These are phyloP conservation scores for Melanophora roralis DNA, from an alignment of 2,888 invertebrate genomes.

Conservation along the genomic window DNA sequence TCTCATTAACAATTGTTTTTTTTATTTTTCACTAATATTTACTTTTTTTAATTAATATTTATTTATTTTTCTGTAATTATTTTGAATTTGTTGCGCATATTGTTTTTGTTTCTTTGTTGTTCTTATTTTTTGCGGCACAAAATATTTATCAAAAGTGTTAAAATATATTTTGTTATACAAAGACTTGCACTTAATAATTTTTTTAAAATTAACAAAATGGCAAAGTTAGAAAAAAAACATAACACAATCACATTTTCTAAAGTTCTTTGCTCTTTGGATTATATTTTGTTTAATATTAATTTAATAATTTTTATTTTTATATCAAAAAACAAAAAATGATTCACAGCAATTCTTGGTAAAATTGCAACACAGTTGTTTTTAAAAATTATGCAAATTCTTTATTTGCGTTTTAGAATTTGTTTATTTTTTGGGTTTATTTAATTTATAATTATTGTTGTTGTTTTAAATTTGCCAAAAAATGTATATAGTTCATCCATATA, in stretches of 20 bases:
- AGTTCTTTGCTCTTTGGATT: conserved; percentile 57
- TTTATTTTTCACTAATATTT: conserved; percentile 3
- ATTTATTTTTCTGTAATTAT: conserved; percentile 1
- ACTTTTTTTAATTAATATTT: background rate
- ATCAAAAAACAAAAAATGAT: conserved; percentile 22
- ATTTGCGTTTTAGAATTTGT: conserved; percentile 52
- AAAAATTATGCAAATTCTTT: conserved; percentile 51
- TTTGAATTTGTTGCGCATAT: conserved; percentile 46
- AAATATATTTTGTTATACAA: conserved; percentile 32
- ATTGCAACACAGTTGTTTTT: conserved; percentile 46
- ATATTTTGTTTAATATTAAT: conserved; percentile 7
- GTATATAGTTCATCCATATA: conserved; percentile 30
- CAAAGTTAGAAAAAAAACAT: conserved; percentile 4
- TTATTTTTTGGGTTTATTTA: background rate
- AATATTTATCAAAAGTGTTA: background rate
- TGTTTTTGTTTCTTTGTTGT: conserved; percentile 26
- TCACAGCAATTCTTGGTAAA: conserved; percentile 48
- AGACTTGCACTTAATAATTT: conserved; percentile 16
- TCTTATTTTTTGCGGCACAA: background rate
- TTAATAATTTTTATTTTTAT: conserved; percentile 37
- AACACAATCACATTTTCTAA: conserved; percentile 56
- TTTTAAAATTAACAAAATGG: background rate
- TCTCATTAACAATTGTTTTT: background rate
- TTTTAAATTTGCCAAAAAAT: background rate
- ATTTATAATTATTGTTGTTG: background rate